Conservation (phyloP, 1,140 invertebrate species). For the Lethrus apterus region DNA sequence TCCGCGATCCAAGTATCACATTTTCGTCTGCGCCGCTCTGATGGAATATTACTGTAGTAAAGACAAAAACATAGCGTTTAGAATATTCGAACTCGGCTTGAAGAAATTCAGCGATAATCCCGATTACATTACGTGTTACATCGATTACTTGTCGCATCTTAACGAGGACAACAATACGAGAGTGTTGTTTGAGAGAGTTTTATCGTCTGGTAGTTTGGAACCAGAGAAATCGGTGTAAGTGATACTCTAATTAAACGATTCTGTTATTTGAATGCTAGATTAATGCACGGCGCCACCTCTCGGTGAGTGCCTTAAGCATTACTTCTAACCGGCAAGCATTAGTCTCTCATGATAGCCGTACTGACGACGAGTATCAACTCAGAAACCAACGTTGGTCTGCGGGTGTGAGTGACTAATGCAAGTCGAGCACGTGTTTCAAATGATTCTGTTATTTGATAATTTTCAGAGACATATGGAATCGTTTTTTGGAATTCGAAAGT, state of each 20-base stretch:
- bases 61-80: slow-evolving; percentile 96
- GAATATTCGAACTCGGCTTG: slow-evolving; percentile 95
- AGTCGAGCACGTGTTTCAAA: too few species aligned
- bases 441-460: too few species aligned
- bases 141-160: slow-evolving; percentile 95
- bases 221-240: slow-evolving; percentile 87
- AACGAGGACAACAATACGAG: slow-evolving; percentile 99
- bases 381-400: too few species aligned
- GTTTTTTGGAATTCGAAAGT: slow-evolving; percentile 97
- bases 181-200: slow-evolving; percentile 92
- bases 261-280: too few species aligned
- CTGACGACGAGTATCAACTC: too few species aligned
- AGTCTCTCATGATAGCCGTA: too few species aligned
- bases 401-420: too few species aligned
- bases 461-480: slow-evolving; percentile 93
- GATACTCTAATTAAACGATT: too few species aligned
- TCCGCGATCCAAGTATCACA: slow-evolving; percentile 75
- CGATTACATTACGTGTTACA: slow-evolving; percentile 92
- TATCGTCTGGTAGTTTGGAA: slow-evolving; percentile 87
- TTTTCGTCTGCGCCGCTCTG: slow-evolving; percentile 91
- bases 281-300: too few species aligned
- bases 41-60: slow-evolving; percentile 99
- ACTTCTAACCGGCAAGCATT: too few species aligned
- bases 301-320: too few species aligned
- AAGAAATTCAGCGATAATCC: slow-evolving; percentile 94